Evolutionary conservation across 2,113 vertebrate species (phyloP), one percentile per base, ranked within the genome.

Genomic region (Nerophis lumbriciformis): DNA sequence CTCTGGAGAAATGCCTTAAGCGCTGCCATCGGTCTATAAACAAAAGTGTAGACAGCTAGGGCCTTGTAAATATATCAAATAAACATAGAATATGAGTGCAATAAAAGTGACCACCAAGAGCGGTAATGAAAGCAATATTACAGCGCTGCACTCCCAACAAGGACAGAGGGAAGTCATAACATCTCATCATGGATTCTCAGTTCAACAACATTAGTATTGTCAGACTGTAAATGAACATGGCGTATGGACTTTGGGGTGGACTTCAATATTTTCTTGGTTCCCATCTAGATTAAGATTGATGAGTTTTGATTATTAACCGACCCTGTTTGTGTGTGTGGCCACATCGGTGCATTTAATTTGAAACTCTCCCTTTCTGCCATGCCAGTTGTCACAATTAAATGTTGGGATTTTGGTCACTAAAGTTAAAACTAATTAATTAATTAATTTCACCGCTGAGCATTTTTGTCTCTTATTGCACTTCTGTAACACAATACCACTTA

Each of bases 231-330:
- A 57, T 9, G n/a, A 57, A 42, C 37, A 5, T 13, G 16, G 45
- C 21, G 47, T 58, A 59, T 39, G n/a, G 14, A 36, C 15, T 38
- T 14, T 59, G 13, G 11, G 44, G 15, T 47, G 28, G 58, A 12
- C 48, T n/a, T 50, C 19, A 19, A 12, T 35, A 59, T 28, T 10
- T 48, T 59, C 58, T 44, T 42, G 37, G 54, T 19, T 16, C 57
- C 53, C 36, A 7, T 50, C 36, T 55, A 3, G 28, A 28, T 28
- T 28, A 28, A 28, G 28, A 28, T 28, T 70, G n/a, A 72, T 64
- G 65, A 68, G 68, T 61, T 13, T n/a, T 48, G 37, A 61, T 69
- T 67, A 59, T 76, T 66, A 62, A 76, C 60, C 55, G 38, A 48
- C 51, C 48, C 53, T 15, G 16, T 66, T 37, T 6, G n/a, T 51